These are phyloP conservation scores for Vulpes ferrilata DNA, from an alignment of 2,113 vertebrate species.

Conservation along the genomic window DNA sequence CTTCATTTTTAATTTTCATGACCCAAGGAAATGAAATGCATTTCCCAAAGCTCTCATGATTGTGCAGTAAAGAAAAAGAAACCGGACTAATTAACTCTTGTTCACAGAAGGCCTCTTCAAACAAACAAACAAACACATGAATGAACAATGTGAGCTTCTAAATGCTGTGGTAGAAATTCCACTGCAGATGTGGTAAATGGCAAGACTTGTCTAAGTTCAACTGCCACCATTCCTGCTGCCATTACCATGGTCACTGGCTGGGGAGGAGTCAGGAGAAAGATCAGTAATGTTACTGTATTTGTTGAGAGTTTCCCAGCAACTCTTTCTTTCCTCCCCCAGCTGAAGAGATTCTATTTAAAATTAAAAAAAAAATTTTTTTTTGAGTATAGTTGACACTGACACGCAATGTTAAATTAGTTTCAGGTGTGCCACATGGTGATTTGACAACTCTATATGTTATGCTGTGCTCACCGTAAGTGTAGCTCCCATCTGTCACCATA, in stretches of 20 bases:
- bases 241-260: background rate
- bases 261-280: background rate
- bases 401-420: background rate
- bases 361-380: background rate
- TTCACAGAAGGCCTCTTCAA: background rate
- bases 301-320: background rate
- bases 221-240: no score
- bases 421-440: background rate
- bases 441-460: background rate
- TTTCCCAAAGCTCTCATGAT: background rate
- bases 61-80: constrained; percentile 1
- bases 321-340: background rate
- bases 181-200: background rate
- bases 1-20: background rate
- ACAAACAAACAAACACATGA: background rate
- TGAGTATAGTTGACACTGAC: background rate
- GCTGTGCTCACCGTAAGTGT: background rate
- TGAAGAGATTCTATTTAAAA: background rate
- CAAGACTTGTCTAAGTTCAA: background rate
- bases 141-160: background rate
- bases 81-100: background rate
- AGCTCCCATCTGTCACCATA: background rate
- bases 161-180: background rate
- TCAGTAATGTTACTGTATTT: background rate
- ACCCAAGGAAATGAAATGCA: background rate